phyloP scores from a whole-genome alignment of 2,797 vertebrate species.

The Helicolenus hilgendorfi region DNA sequence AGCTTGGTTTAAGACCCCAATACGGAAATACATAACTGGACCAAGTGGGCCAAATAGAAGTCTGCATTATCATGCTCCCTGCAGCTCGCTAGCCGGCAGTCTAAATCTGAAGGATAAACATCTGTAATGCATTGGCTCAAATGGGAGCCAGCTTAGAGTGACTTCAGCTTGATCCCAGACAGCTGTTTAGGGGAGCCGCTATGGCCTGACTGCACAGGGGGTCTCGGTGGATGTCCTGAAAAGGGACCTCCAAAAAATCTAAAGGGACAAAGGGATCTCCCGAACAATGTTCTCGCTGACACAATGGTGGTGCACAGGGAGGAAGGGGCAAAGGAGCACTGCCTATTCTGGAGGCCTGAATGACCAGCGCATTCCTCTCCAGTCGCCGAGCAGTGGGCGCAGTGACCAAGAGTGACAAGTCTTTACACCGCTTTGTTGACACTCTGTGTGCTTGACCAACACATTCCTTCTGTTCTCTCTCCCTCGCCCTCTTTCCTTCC shows the following conservation, averaged over 20 bases:
- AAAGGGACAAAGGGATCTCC: conserved; percentile 84
- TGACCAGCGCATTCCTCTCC: conserved; percentile 86
- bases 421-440: conserved; percentile 84
- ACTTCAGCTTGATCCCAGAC: conserved; percentile 86
- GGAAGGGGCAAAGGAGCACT: conserved; percentile 84
- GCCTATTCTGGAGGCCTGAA: conserved; percentile 81
- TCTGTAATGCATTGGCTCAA: conserved; percentile 84
- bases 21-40: conserved; percentile 69
- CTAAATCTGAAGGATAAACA: conserved; percentile 84
- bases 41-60: conserved; percentile 46
- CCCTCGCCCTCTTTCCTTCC: conserved; percentile 41
- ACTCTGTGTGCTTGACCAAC: conserved; percentile 84
- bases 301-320: conserved; percentile 83
- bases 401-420: conserved; percentile 86
- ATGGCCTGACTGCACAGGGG: conserved; percentile 77
- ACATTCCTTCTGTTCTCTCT: conserved; percentile 67
- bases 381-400: conserved; percentile 81
- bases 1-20: conserved; percentile 66
- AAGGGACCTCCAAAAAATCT: conserved; percentile 84
- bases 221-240: conserved; percentile 80
- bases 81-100: conserved; percentile 47
- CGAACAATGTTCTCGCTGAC: conserved; percentile 84
- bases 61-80: conserved; percentile 56
- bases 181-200: conserved; percentile 83
- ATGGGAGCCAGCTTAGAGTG: conserved; percentile 79